A percentile compares a stretch with the other conserved stretches of the same genome.
Evolutionary conservation across 1,140 invertebrate species (phyloP).

Genomic region (Charaxes varanes): DNA sequence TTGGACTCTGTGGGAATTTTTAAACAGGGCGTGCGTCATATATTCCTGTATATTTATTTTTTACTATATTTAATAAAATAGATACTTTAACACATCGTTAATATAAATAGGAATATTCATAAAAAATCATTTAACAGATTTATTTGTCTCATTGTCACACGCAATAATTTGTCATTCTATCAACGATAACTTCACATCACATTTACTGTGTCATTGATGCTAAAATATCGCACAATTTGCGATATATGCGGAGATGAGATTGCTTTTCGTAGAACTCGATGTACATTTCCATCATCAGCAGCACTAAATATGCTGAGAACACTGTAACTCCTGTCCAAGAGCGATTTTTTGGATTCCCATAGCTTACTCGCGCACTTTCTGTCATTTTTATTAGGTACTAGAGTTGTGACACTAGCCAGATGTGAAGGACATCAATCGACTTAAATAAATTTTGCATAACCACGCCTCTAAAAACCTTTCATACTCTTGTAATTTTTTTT

Average conservation of each 20-base stretch:
- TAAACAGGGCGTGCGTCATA: too few relatives aligned
- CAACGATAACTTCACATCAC: neutral
- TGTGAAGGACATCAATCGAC: too few relatives aligned
- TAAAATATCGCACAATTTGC: slow-evolving; percentile 23
- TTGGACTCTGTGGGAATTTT: too few relatives aligned
- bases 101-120: too few relatives aligned
- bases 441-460: too few relatives aligned
- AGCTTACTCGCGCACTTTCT: slow-evolving; percentile 29
- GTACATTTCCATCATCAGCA: slow-evolving; percentile 54
- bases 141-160: neutral
- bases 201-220: neutral
- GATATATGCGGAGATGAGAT: slow-evolving; percentile 45
- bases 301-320: slow-evolving; percentile 50
- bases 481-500: too few relatives aligned
- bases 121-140: too few relatives aligned
- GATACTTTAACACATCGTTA: too few relatives aligned
- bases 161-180: neutral
- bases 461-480: too few relatives aligned
- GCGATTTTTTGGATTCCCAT: slow-evolving; percentile 37
- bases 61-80: too few relatives aligned
- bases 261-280: slow-evolving; percentile 56
- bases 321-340: slow-evolving; percentile 55
- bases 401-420: too few relatives aligned
- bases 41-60: too few relatives aligned
- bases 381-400: neutral